Evolutionary conservation across 2,888 invertebrate genomes (phyloP), one percentile per base, ranked within the genome.

Genomic region (Hartigia nigra): DNA sequence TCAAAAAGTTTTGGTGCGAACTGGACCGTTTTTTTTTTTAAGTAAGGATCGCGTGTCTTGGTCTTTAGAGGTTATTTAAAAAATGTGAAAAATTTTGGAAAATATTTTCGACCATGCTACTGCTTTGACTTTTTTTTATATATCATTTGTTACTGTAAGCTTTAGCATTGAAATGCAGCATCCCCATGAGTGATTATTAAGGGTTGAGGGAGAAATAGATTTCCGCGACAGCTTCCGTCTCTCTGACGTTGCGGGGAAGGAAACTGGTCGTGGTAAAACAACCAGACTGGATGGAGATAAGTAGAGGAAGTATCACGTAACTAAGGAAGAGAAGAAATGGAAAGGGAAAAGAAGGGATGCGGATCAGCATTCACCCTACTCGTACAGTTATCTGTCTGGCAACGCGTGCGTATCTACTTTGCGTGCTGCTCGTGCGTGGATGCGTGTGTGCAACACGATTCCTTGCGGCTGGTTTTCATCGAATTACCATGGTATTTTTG

Each of bases 381-480:
- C 36, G 75, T 34, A 34, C 75, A 36, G 75, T 23, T 75, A 34
- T 75, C 36, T 31, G 37, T 72, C 72, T 36, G 34, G 37, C 75
- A 34, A 23, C 75, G 75, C 75, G 75, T 23, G 23, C 75, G 75
- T 37, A 36, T 36, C 34, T 75, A 36, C 72, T 34, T 75, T 36
- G 75, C 75, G 37, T 31, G 75, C 37, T 72, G 32, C 72, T 34
- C 72, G 72, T 72, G 31, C 55, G 55, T 55, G 34, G 55, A 23
- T 76, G 35, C 75, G 75, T 75, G 12, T n/a, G 75, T 78, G 79
- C 79, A 77, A 79, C 75, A 77, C 79, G 79, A 79, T 79, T 79
- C 79, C 77, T n/a, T 74, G 72, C 79, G 79, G 79, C 79, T 79
- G 79, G 77, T 69, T 79, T 79, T 79, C 79, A 75, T 79, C 79